These are phyloP conservation scores for Lethocerus indicus DNA, from an alignment of 1,140 invertebrate species.

Conservation along the genomic window DNA sequence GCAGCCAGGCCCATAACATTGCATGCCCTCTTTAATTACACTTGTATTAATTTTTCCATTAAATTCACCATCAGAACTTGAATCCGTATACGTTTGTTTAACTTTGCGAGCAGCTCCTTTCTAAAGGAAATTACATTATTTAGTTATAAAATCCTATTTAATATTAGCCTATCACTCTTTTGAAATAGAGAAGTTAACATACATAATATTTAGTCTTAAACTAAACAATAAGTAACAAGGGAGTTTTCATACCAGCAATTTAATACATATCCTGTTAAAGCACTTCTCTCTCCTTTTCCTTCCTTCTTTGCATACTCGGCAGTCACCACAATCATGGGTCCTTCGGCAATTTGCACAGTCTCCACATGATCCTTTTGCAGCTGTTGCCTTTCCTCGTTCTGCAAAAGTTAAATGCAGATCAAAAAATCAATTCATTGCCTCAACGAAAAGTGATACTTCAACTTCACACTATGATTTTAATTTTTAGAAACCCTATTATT, in stretches of 20 bases:
- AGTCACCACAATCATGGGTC: conserved; percentile 69
- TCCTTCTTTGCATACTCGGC: conserved; percentile 52
- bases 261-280: conserved; percentile 25
- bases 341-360: conserved; percentile 66
- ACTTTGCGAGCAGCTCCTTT: conserved; percentile 5
- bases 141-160: too few species aligned
- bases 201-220: too few species aligned
- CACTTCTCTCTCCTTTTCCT: conserved; percentile 41
- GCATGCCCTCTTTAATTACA: conserved; percentile 26
- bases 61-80: conserved; percentile 31
- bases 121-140: conserved; percentile 18
- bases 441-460: too few species aligned
- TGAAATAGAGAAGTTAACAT: too few species aligned
- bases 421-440: too few species aligned
- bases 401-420: too few species aligned
- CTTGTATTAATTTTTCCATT: conserved; percentile 21
- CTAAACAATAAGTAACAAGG: too few species aligned
- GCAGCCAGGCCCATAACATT: conserved; percentile 88
- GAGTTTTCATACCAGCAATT: conserved; percentile 16
- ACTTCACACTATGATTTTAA: too few species aligned
- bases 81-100: conserved; percentile 20
- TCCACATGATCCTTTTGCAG: conserved; percentile 46
- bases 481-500: too few species aligned
- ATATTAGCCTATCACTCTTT: too few species aligned
- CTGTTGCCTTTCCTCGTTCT: neutral